Evolutionary conservation across 2,888 invertebrate genomes (phyloP).

Genomic region (Drosophila neonasuta): DNA sequence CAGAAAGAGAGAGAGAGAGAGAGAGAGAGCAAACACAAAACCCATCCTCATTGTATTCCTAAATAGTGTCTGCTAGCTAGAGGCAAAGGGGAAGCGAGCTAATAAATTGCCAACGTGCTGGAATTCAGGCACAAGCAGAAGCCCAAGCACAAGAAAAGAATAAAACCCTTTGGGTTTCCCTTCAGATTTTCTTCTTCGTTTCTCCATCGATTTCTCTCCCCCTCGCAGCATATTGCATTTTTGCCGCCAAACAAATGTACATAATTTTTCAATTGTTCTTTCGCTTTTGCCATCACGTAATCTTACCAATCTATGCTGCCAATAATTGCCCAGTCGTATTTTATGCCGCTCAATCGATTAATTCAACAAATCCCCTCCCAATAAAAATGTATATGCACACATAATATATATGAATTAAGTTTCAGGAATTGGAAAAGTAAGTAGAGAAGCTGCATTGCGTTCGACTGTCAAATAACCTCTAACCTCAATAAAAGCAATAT

Average conservation of each 20-base stretch:
- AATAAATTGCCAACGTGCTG: conserved; percentile 61
- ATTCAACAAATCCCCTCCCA: not conserved
- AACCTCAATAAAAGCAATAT: no score
- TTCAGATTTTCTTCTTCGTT: conserved; percentile 23
- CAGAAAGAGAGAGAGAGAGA: no score
- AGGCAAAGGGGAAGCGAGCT: conserved; percentile 19
- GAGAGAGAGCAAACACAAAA: not conserved
- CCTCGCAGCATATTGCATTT: conserved; percentile 30
- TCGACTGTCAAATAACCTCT: no score
- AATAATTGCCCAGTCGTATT: conserved; percentile 43
- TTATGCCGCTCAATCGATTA: conserved; percentile 18
- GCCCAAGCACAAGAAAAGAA: conserved; percentile 11
- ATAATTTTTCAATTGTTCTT: conserved; percentile 70
- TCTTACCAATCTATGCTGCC: conserved; percentile 22
- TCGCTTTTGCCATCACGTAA: conserved; percentile 30
- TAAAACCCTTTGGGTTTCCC: conserved; percentile 41
- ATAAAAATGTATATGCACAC: no score
- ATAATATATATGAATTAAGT: no score
- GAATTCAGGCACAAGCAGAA: conserved; percentile 28
- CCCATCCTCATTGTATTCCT: conserved; percentile 48
- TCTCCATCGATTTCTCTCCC: not conserved
- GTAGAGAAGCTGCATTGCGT: no score
- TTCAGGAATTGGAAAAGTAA: no score
- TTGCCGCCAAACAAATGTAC: conserved; percentile 53
- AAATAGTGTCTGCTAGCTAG: conserved; percentile 39